phyloP scores from a whole-genome alignment of 2,888 invertebrate species.

The Spatulosminthurus flaviceps region DNA sequence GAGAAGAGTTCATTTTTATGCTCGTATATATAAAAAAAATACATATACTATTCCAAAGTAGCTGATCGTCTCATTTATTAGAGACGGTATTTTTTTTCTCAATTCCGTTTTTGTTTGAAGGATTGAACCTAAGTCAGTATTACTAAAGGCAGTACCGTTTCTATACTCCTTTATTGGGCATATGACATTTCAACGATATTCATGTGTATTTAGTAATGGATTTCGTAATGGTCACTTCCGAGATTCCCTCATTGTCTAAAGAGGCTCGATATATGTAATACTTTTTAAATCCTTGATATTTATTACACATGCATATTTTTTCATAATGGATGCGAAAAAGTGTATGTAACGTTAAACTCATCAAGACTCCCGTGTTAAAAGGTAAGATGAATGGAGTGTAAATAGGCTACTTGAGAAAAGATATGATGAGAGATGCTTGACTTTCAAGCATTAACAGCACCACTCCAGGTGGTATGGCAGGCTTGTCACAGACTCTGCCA shows the following conservation, averaged over 20 bases:
- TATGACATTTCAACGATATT: slow-evolving; percentile 21
- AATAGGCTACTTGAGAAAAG: slow-evolving; percentile 22
- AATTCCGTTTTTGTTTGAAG: not conserved
- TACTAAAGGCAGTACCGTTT: slow-evolving; percentile 21
- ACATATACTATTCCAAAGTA: not conserved
- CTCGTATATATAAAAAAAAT: too few species aligned
- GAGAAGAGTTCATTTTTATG: too few species aligned
- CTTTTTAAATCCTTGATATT: too few species aligned
- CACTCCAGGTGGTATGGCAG: slow-evolving; percentile 18
- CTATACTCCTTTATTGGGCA: slow-evolving; percentile 21
- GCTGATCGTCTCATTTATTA: not conserved
- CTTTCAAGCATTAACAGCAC: slow-evolving; percentile 9
- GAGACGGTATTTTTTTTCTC: too few species aligned
- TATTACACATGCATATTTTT: too few species aligned
- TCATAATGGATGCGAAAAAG: not conserved
- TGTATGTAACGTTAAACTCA: not conserved
- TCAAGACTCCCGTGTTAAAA: slow-evolving; percentile 8
- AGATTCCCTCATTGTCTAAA: not conserved
- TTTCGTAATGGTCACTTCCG: slow-evolving; percentile 3
- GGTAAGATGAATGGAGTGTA: slow-evolving; percentile 5
- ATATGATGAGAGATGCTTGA: not conserved
- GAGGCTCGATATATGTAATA: too few species aligned
- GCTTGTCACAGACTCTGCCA: not conserved
- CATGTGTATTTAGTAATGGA: slow-evolving; percentile 14
- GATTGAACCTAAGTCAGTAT: slow-evolving; percentile 14